Percentiles rank a stretch among this genome's conserved stretches.
Conservation (phyloP, 2,888 invertebrate species). For the Gymnocheta viridis region DNA sequence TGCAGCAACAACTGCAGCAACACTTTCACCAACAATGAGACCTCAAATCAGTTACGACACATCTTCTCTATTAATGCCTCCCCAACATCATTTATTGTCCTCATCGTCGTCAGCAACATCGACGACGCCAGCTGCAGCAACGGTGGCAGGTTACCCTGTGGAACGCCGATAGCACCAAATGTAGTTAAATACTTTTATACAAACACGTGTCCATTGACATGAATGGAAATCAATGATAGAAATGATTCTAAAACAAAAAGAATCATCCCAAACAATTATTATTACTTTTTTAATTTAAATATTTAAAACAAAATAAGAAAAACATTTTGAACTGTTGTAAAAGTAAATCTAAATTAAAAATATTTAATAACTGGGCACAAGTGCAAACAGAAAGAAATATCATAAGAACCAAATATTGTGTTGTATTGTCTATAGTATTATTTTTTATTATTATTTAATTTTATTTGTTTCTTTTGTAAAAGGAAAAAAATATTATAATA, state of each 20-base stretch:
- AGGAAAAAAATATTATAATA: slow-evolving; percentile 4
- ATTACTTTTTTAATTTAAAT: slow-evolving; percentile 51
- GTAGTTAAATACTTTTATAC: slow-evolving; percentile 50
- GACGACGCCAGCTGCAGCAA: slow-evolving; percentile 17
- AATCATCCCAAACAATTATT: slow-evolving; percentile 25
- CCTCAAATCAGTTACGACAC: slow-evolving; percentile 66
- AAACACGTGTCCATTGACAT: slow-evolving; percentile 35
- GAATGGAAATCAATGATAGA: slow-evolving; percentile 15
- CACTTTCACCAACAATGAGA: slow-evolving; percentile 65
- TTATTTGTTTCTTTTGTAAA: slow-evolving; percentile 50
- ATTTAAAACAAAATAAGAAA: slow-evolving; percentile 33
- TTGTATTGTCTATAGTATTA: slow-evolving; percentile 69
- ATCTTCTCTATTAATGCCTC: slow-evolving; percentile 54
- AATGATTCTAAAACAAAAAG: slow-evolving; percentile 32
- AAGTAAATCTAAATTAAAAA: slow-evolving; percentile 30
- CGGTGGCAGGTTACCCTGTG: slow-evolving; percentile 40
- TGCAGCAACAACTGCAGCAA: slow-evolving; percentile 47
- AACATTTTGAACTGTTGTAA: slow-evolving; percentile 47
- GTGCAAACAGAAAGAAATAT: slow-evolving; percentile 71
- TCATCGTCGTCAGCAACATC: slow-evolving; percentile 40
- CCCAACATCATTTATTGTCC: slow-evolving; percentile 56
- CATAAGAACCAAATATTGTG: slow-evolving; percentile 67
- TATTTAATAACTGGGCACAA: slow-evolving; percentile 64
- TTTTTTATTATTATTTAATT: slow-evolving; percentile 57
- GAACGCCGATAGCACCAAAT: slow-evolving; percentile 68